Evolutionary conservation across 2,888 invertebrate species (phyloP), one percentile per base, ranked within the genome.

Genomic region (Chironomus tentans): DNA sequence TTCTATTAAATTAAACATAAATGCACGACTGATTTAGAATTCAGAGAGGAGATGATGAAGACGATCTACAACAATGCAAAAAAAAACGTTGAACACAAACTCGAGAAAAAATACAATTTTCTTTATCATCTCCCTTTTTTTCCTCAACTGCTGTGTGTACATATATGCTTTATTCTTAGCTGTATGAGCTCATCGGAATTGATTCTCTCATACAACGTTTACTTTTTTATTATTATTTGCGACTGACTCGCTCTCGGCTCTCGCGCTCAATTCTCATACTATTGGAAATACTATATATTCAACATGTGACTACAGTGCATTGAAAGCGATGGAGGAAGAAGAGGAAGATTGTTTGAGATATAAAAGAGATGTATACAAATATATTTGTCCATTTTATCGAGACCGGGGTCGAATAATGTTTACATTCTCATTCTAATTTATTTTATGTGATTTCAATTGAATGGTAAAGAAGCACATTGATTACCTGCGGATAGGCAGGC

Each of bases 101-200:
- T 38, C 10, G 38, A 38, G 38, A 38, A 38, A 10, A 38, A 38
- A 10, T 28, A 28, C 5, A 28, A 28, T 38, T 38, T 38, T 38
- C 18, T 56, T 56, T 56, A 56, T 56, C 56, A 18, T 15, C 56
- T 56, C 56, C 18, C 15, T 56, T 56, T 56, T 18, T 56, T 56
- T 50, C 50, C 28, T 28, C 28, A 28, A 28, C 38, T 38, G 38
- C 38, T 38, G 10, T 38, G 38, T 38, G 38, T 38, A 10, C 38
- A 38, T 38, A 10, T 38, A 38, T 38, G 38, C 21, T 72, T 72
- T 72, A 72, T 72, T 72, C 72, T 72, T 72, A 62, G 72, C 50
- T 28, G 61, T 18, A 72, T 72, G 72, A 72, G 72, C 50, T 72
- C 72, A 72, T 72, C 72, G 62, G 12, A n/a, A 46, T n/a, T 65